Evolutionary conservation across 2,797 vertebrate species (phyloP).

Genomic region (Phataginus tricuspis): DNA sequence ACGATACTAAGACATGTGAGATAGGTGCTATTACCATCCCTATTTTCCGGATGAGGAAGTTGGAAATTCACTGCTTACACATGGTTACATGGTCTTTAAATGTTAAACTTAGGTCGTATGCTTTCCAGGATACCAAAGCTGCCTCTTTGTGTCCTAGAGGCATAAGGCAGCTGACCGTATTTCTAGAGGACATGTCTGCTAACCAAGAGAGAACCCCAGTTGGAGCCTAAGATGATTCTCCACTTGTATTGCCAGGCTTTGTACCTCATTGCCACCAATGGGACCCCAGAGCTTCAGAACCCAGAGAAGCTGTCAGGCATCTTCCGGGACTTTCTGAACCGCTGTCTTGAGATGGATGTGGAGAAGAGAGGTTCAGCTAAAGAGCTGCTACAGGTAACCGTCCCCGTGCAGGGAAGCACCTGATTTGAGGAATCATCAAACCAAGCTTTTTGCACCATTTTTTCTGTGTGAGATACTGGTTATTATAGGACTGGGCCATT

Average conservation of each 20-base stretch:
- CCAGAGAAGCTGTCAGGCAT: conserved; percentile 94
- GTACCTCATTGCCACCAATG: conserved; percentile 98
- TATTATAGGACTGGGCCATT: neutral
- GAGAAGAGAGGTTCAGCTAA: conserved; percentile 97
- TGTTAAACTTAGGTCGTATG: conserved; percentile 36
- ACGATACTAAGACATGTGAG: neutral
- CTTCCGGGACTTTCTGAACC: conserved; percentile 96
- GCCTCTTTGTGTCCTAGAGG: neutral
- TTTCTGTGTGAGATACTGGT: neutral
- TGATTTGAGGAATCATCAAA: neutral
- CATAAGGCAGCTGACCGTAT: neutral
- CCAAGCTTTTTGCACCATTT: neutral
- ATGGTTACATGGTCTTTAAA: neutral
- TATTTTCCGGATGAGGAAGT: conserved; percentile 18
- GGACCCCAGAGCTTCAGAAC: conserved; percentile 97
- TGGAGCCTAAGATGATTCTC: conserved; percentile 7
- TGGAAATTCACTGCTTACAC: neutral
- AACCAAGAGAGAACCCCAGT: neutral
- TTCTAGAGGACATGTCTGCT: neutral
- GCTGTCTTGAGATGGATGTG: conserved; percentile 98
- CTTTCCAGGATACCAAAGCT: neutral
- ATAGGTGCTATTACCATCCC: neutral
- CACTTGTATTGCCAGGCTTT: conserved; percentile 89
- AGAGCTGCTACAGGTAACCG: conserved; percentile 94
- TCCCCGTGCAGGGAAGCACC: neutral